Evolutionary conservation across 2,888 invertebrate genomes (phyloP), one percentile per base, ranked within the genome.

Genomic region (Lochmaea capreae): DNA sequence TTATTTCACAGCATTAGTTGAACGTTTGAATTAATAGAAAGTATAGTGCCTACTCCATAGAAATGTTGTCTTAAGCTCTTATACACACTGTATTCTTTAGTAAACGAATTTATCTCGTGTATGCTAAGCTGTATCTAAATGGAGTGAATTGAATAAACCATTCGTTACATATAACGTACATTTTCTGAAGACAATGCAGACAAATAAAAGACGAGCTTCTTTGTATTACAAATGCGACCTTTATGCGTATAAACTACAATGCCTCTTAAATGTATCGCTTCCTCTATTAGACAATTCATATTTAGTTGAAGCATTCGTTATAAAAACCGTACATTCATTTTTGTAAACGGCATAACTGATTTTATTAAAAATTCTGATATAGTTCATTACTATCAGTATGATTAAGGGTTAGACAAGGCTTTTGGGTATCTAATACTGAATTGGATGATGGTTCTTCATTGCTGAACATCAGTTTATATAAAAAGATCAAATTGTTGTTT

Each of bases 211-310:
- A 61, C 39, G n/a, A n/a, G 14, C 39, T 39, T 61, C 61, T 14
- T 61, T 61, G 61, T 61, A 33, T 16, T 26, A 14, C 39, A 61
- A 61, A 61, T 61, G 33, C 16, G 61, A 61, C 61, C 39, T 39
- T 33, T 26, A 61, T 39, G 39, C 61, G 61, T 39, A 61, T 61
- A 26, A 61, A 33, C 39, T 61, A 39, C 39, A 61, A 61, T 61
- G 39, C 14, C 39, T 39, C 10, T n/a, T 61, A 39, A 61, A 61
- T 61, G 33, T 39, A 39, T 39, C 39, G 39, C 39, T 61, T 61
- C 61, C 61, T 61, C 39, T 61, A 33, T 61, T 61, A 61, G 26
- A 61, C 61, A 12, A 39, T 54, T 54, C 54, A 54, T 54, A 54
- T 10, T 8, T 54, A 54, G 6, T 18, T 16, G 16, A 54, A 54